Percentiles rank a stretch among this genome's conserved stretches.
Evolutionary conservation across 2,888 invertebrate genomes (phyloP).

Genomic region (Dynastes grantii): DNA sequence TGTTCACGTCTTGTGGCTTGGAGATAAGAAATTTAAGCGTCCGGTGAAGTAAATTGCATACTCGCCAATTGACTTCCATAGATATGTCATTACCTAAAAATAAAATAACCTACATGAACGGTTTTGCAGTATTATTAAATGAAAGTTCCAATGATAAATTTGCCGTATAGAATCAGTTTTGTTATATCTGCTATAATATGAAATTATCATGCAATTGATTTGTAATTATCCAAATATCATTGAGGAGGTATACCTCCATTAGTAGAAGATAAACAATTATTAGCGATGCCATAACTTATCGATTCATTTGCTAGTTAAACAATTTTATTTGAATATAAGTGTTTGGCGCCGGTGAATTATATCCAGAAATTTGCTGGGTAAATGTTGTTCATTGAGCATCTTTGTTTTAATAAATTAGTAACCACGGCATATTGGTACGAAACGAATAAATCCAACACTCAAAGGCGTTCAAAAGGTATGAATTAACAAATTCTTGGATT

Average conservation of each 20-base stretch:
- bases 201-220: conserved; percentile 3
- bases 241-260: neutral
- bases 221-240: conserved; percentile 1
- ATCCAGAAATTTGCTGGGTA: too few relatives aligned
- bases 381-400: too few relatives aligned
- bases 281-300: neutral
- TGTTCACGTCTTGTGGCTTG: conserved; percentile 9
- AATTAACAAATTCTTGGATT: too few relatives aligned
- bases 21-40: conserved; percentile 22
- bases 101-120: conserved; percentile 26
- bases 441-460: too few relatives aligned
- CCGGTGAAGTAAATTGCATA: conserved; percentile 20
- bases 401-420: too few relatives aligned
- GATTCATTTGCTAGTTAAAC: neutral
- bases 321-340: neutral
- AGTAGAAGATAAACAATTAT: neutral
- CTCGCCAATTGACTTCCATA: conserved; percentile 7
- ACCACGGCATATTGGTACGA: too few relatives aligned
- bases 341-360: too few relatives aligned
- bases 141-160: conserved; percentile 6
- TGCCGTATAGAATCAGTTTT: conserved; percentile 1
- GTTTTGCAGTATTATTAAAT: conserved; percentile 27
- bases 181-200: neutral
- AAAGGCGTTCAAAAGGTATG: too few relatives aligned
- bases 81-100: conserved; percentile 26